Evolutionary conservation across 1,140 invertebrate species (phyloP).

Genomic region (Cyrtorhinus lividipennis): DNA sequence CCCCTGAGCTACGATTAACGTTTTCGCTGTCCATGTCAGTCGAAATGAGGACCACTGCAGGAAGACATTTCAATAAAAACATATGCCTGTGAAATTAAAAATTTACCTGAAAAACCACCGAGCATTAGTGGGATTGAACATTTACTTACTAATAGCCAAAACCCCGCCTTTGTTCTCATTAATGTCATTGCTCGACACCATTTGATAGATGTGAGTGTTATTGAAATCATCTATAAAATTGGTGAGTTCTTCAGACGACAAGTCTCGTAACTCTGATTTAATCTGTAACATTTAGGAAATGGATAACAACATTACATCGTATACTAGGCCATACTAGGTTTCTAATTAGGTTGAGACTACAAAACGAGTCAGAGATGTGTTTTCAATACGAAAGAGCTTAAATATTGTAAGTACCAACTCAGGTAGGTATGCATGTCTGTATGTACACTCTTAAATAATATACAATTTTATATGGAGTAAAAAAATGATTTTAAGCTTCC

Average conservation of each 20-base stretch:
- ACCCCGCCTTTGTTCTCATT: slow-evolving; percentile 94
- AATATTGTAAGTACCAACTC: too few relatives aligned
- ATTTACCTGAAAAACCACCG: too few relatives aligned
- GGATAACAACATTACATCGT: too few relatives aligned
- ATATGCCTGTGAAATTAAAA: slow-evolving; percentile 13
- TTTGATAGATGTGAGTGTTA: slow-evolving; percentile 78
- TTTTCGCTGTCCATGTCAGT: slow-evolving; percentile 90
- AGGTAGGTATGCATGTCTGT: too few relatives aligned
- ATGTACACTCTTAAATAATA: background rate
- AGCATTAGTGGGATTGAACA: too few relatives aligned
- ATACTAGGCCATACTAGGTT: too few relatives aligned
- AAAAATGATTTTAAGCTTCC: background rate
- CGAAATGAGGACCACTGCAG: slow-evolving; percentile 73
- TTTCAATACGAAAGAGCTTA: too few relatives aligned
- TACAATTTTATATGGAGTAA: background rate
- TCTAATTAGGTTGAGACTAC: too few relatives aligned
- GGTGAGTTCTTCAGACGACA: slow-evolving; percentile 78
- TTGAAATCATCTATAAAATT: slow-evolving; percentile 90
- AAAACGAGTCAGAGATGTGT: too few relatives aligned
- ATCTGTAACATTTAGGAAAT: slow-evolving; percentile 28
- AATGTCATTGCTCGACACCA: slow-evolving; percentile 82
- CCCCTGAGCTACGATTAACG: slow-evolving; percentile 70
- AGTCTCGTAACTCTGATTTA: slow-evolving; percentile 79
- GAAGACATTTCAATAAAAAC: slow-evolving; percentile 22
- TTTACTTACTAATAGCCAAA: slow-evolving; percentile 65